Base-by-base conservation (phyloP, 2,797 vertebrate species). In the Melopsittacus undulatus region DNA sequence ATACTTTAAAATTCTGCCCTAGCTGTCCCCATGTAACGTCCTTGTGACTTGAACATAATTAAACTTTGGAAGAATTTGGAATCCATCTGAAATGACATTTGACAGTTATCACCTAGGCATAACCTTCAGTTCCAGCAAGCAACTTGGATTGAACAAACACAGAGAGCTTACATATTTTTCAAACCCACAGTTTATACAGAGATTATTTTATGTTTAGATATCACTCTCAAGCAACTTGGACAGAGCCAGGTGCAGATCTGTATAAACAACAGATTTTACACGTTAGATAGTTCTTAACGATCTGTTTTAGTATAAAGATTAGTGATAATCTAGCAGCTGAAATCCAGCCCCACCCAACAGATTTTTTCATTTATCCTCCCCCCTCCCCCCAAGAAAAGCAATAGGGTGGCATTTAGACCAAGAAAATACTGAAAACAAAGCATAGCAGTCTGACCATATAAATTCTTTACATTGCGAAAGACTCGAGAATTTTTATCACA, bases 131-230 rank as follows among this genome's bases (percentile, higher is more conserved):
- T 94, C 92, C 91, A 90, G 61, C 78, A 72, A 83, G 54, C 1
- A 63, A 94, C 95, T 78, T 68, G 72, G 87, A 97, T 76, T 95
- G 95, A 95, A 96, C 95, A 97, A 96, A 95, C 90, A 94, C 72
- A 86, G 51, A 97, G 42, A 2, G 5, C 94, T 98, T 97, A 96
- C 94, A 97, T 95, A 97, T 92, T 97, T 97, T 96, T 96, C 80
- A 96, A 97, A 96, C 54, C 97, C 96, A 96, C 83, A 97, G 96
- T 97, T 98, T 98, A 97, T 95, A 78, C 57, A 97, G 96, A 97
- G 97, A 98, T 98, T 97, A 97, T 98, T 97, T 97, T 96, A 96
- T 97, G 97, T 97, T 98, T 98, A 97, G 94, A 90, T 97, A 97
- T 97, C 86, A 89, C 95, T 97, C 96, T 97, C 19, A 21, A 96